Percentiles rank a stretch among this genome's conserved stretches.
Evolutionary conservation across 2,797 vertebrate genomes (phyloP).

Genomic region (Streptopelia turtur): DNA sequence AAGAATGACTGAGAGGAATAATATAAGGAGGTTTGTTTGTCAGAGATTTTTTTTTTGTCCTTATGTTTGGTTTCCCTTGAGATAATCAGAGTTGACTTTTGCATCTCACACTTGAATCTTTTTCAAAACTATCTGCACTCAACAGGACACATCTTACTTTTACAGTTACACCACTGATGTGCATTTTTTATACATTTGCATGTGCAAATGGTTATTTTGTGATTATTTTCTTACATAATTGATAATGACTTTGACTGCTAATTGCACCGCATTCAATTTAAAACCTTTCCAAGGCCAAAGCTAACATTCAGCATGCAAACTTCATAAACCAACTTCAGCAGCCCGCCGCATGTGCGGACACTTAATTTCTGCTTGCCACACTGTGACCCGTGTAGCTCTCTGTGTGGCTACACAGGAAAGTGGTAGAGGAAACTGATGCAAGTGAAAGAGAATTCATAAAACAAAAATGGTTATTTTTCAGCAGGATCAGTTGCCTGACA

Average conservation of each 20-base stretch:
- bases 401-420: not conserved
- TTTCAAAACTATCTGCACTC: not conserved
- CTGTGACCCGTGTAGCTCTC: rapidly evolving
- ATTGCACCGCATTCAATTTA: not conserved
- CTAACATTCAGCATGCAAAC: not conserved
- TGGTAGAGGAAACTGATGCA: conserved; percentile 10
- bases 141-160: not conserved
- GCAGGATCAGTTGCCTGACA: not conserved
- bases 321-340: not conserved
- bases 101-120: not conserved
- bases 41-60: not conserved
- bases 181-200: not conserved
- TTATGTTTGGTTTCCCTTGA: conserved; percentile 26
- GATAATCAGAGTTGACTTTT: conserved; percentile 6
- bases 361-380: not conserved
- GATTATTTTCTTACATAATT: not conserved
- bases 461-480: conserved; percentile 17
- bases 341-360: not conserved
- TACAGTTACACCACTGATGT: not conserved
- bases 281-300: not conserved
- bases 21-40: not conserved
- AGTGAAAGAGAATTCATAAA: conserved; percentile 34
- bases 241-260: not conserved
- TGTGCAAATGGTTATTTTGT: not conserved
- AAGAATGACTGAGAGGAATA: conserved; percentile 1